Percentiles rank a stretch among this genome's conserved stretches.
phyloP scores from a whole-genome alignment of 2,113 vertebrate genomes.

The Psettodes erumei region DNA sequence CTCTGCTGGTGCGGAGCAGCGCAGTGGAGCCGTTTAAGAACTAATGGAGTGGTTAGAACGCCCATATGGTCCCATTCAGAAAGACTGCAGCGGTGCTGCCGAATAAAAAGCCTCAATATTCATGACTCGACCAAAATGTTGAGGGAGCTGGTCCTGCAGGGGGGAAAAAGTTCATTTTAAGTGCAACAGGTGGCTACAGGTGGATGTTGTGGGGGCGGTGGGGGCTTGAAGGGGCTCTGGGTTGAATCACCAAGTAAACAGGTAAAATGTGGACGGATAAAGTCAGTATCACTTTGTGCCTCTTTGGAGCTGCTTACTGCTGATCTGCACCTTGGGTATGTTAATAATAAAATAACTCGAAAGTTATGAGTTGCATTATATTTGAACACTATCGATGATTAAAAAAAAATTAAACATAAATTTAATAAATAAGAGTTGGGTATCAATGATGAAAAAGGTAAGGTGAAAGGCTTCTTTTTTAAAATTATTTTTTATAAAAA shows the following conservation, averaged over 20 bases:
- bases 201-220: slow-evolving; percentile 19
- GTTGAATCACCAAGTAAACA: slow-evolving; percentile 43
- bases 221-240: slow-evolving; percentile 20
- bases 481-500: no score
- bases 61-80: slow-evolving; percentile 25
- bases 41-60: slow-evolving; percentile 33
- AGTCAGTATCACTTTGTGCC: slow-evolving; percentile 6
- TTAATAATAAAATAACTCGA: background rate
- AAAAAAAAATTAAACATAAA: no score
- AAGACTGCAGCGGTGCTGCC: background rate
- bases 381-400: no score
- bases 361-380: background rate
- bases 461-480: no score
- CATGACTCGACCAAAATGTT: background rate
- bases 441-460: no score
- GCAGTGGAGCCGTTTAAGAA: slow-evolving; percentile 45
- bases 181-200: slow-evolving; percentile 32
- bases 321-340: background rate
- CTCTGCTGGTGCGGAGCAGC: slow-evolving; percentile 23
- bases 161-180: slow-evolving; percentile 12
- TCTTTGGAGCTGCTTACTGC: background rate
- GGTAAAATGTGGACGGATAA: slow-evolving; percentile 20
- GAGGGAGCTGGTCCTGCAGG: slow-evolving; percentile 22
- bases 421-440: no score
- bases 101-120: background rate